Evolutionary conservation across 2,797 vertebrate species (phyloP).

Genomic region (Cossypha heuglini): DNA sequence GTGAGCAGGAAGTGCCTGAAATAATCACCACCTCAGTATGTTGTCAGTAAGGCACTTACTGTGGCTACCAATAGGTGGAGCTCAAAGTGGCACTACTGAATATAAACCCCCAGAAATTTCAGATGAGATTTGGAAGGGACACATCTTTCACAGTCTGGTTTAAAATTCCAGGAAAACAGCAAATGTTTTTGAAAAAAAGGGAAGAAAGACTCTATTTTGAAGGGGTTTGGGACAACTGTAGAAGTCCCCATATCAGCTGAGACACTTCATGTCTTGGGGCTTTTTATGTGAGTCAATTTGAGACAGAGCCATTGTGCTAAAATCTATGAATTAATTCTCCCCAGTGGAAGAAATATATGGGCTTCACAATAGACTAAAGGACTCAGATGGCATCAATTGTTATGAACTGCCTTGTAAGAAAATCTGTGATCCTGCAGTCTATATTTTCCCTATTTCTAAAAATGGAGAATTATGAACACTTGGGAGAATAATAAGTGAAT

Average conservation of each 20-base stretch:
- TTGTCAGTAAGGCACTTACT: not conserved
- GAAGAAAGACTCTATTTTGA: not conserved
- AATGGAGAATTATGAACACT: not conserved
- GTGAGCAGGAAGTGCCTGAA: not conserved
- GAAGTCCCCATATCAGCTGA: not conserved
- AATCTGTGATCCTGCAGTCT: not conserved
- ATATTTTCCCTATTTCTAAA: not conserved
- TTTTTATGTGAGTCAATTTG: not conserved
- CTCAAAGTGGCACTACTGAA: not conserved
- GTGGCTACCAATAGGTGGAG: not conserved
- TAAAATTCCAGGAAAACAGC: not conserved
- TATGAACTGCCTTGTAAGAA: not conserved
- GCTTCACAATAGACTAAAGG: not conserved
- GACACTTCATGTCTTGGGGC: not conserved
- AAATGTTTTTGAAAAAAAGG: not conserved
- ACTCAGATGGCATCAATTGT: not conserved
- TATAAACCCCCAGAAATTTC: not conserved
- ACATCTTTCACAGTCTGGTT: not conserved
- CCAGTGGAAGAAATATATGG: not conserved
- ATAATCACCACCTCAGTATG: not conserved
- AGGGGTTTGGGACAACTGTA: not conserved
- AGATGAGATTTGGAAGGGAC: not conserved
- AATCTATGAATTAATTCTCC: not conserved
- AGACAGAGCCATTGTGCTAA: not conserved
- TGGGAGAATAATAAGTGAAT: not conserved